Evolutionary conservation across 2,113 vertebrate genomes (phyloP), one percentile per base, ranked within the genome.

Genomic region (Oxyruncus cristatus): DNA sequence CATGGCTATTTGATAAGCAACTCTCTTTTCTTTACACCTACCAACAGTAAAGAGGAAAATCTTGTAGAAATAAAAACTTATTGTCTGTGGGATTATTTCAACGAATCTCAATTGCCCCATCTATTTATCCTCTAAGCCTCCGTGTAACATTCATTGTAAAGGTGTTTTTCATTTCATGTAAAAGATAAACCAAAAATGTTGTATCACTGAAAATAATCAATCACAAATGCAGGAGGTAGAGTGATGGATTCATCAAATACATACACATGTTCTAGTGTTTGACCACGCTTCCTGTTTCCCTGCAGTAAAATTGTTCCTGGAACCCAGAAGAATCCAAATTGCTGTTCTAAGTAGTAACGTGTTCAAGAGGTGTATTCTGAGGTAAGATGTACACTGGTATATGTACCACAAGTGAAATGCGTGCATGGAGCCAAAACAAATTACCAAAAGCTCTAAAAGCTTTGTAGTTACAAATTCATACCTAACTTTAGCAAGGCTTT

Each of bases 1-100:
- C 97, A 92, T 3, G 32, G 79, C 62, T 87, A 55, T 86, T 95
- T 95, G 94, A 95, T 93, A 89, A 41, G 80, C 70, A 88, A 78
- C 86, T 91, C 55, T 46, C n/a, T 82, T 76, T 65, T 55, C 62
- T 87, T 75, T 84, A 35, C 33, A 75, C 21, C 35, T 82, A 58
- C 21, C 30, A 35, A 73, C 61, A 82, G 35, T 22, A 88, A 88
- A 95, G 52, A 74, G 35, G 35, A 87, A 79, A 91, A 68, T 58
- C 88, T 85, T 66, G 61, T 41, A 44, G 85, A 81, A 86, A 78
- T 84, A 78, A 35, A 15, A 75, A 68, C 18, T 74, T 86, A 55
- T n/a, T 71, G 35, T 74, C 53, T 11, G 2, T 89, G n/a, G 33
- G 53, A 78, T 55, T 85, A 73, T 22, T 66, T 84, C 30, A 52